These are phyloP conservation scores for Argyresthia albistria DNA, from an alignment of 2,888 invertebrate species.

Conservation along the genomic window DNA sequence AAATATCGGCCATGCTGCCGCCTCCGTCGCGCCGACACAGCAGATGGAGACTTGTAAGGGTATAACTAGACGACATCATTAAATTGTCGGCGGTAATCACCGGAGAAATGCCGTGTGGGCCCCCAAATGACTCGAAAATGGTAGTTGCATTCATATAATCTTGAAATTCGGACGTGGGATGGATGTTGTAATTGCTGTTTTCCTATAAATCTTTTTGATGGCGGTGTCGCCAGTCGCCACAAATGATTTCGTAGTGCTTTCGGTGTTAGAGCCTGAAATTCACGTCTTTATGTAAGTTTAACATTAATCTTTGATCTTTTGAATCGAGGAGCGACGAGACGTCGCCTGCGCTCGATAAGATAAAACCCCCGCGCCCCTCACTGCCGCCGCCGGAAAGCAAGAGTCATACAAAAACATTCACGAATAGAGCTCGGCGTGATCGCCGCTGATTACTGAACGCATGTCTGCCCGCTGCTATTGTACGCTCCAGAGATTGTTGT, in stretches of 20 bases:
- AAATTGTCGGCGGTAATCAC: conserved; percentile 25
- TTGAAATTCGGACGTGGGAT: conserved; percentile 29
- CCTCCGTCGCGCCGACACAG: conserved; percentile 46
- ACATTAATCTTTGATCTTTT: conserved; percentile 7
- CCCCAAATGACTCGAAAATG: conserved; percentile 39
- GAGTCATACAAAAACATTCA: conserved; percentile 46
- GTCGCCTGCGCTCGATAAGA: conserved; percentile 42
- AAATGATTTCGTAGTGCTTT: background rate
- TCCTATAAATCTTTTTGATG: background rate
- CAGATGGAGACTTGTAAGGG: conserved; percentile 51
- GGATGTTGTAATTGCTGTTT: conserved; percentile 35
- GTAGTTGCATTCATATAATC: conserved; percentile 33
- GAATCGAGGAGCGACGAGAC: conserved; percentile 30
- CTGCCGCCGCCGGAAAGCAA: conserved; percentile 6
- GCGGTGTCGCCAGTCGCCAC: background rate
- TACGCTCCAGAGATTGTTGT: too few species aligned
- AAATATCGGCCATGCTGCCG: conserved; percentile 65
- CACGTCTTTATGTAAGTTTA: background rate
- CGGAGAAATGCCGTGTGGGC: conserved; percentile 44
- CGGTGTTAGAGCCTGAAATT: background rate
- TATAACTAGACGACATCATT: conserved; percentile 59
- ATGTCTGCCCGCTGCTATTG: too few species aligned
- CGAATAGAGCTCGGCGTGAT: conserved; percentile 38
- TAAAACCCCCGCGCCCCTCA: conserved; percentile 13
- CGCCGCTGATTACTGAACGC: conserved; percentile 26